Conservation (phyloP, 1,140 invertebrate species). For the Chironomus striatipennis region DNA sequence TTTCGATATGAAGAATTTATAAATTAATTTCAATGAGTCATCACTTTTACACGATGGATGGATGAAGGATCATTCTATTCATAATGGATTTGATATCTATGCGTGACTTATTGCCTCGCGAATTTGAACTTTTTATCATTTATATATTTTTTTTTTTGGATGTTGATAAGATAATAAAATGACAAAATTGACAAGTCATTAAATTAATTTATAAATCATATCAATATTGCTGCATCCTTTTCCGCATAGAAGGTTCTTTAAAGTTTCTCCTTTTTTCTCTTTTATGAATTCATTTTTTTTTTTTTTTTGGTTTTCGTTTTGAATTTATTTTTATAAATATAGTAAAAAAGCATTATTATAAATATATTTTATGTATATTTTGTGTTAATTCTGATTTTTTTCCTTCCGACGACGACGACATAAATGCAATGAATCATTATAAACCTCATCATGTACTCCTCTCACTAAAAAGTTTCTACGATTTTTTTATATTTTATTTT, state of each 20-base stretch:
- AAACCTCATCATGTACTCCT: background rate
- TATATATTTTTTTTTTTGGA: no score
- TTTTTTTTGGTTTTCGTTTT: constrained; percentile 22
- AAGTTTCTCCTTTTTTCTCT: background rate
- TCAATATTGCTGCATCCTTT: no score
- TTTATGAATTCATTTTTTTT: constrained; percentile 18
- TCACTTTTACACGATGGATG: no score
- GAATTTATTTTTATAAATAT: constrained; percentile 24
- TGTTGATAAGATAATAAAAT: no score
- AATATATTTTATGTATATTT: constrained; percentile 24
- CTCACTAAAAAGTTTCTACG: constrained; percentile 5
- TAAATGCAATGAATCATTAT: constrained; percentile 7
- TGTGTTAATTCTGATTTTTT: constrained; percentile 20
- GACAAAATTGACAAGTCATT: no score
- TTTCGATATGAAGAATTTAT: no score
- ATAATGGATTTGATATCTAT: no score
- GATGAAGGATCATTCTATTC: no score
- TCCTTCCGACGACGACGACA: constrained; percentile 10
- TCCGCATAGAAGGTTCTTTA: background rate
- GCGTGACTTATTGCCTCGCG: no score
- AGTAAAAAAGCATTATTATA: constrained; percentile 23
- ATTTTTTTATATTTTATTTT: background rate
- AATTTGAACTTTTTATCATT: no score
- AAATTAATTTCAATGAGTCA: no score
- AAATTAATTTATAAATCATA: no score